These are phyloP conservation scores for Sternotherus odoratus DNA, from an alignment of 2,797 vertebrate species.

Conservation along the genomic window DNA sequence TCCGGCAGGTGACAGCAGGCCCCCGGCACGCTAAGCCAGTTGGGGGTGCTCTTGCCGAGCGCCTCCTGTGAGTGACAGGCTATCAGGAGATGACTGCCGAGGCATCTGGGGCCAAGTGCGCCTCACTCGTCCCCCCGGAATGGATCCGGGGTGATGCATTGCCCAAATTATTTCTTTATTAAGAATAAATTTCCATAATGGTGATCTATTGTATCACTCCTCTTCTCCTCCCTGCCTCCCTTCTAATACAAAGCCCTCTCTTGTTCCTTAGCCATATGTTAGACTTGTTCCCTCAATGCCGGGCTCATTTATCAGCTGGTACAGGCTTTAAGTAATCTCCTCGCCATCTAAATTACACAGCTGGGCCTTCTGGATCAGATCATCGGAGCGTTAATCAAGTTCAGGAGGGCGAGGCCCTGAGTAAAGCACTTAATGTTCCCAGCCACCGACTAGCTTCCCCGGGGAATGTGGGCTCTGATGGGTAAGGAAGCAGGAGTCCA, in stretches of 20 bases:
- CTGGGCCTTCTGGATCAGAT: not conserved
- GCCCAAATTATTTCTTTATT: conserved; percentile 64
- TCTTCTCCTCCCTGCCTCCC: not conserved
- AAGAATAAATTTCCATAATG: conserved; percentile 62
- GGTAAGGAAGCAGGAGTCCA: not conserved
- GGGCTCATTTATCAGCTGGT: not conserved
- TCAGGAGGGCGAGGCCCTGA: not conserved
- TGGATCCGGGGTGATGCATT: not conserved
- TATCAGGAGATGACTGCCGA: not conserved
- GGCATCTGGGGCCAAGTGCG: not conserved
- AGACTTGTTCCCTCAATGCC: rapidly evolving
- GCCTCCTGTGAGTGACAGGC: not conserved
- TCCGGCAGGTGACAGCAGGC: rapidly evolving
- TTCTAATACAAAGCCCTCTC: too few relatives aligned
- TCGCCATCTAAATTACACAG: not conserved
- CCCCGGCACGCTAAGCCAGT: not conserved
- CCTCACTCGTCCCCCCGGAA: not conserved
- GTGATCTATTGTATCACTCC: conserved; percentile 52
- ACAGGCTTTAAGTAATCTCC: not conserved
- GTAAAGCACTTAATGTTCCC: not conserved
- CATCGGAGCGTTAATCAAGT: not conserved
- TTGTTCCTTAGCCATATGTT: not conserved
- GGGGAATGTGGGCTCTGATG: rapidly evolving
- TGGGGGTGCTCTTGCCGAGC: not conserved
- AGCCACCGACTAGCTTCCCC: not conserved